Evolutionary conservation across 2,888 invertebrate genomes (phyloP).

Genomic region (Crossocerus cetratus): DNA sequence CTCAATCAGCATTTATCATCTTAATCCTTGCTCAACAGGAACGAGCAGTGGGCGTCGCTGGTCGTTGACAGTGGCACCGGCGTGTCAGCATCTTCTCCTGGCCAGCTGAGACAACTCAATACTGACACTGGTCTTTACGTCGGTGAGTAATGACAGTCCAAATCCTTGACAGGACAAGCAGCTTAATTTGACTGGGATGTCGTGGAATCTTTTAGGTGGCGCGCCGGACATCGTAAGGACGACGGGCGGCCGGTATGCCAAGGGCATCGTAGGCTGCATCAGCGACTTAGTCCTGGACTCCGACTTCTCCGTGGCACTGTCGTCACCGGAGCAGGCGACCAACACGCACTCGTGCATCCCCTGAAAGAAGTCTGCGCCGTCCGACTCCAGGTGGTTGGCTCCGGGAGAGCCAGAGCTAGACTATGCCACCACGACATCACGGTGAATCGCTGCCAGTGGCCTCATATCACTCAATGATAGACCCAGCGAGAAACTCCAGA

Average conservation of each 20-base stretch:
- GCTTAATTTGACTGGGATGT: not conserved
- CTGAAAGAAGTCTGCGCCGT: conserved; percentile 64
- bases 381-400: conserved; percentile 52
- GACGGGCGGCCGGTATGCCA: conserved; percentile 84
- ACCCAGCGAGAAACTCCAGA: conserved; percentile 20
- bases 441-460: conserved; percentile 36
- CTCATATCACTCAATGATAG: too few relatives aligned
- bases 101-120: conserved; percentile 89
- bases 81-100: conserved; percentile 89
- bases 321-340: conserved; percentile 82
- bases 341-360: conserved; percentile 78
- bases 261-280: conserved; percentile 89
- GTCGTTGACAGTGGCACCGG: conserved; percentile 93
- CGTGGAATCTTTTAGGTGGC: conserved; percentile 81
- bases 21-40: conserved; percentile 78
- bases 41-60: conserved; percentile 90
- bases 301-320: conserved; percentile 86
- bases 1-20: too few relatives aligned
- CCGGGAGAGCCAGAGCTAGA: conserved; percentile 55
- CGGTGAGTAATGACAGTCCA: conserved; percentile 80
- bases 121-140: conserved; percentile 93
- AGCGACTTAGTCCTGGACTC: conserved; percentile 89
- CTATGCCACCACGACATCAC: conserved; percentile 48
- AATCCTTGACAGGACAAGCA: too few relatives aligned
- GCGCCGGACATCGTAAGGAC: conserved; percentile 86